A percentile compares a stretch with the other conserved stretches of the same genome.
Evolutionary conservation across 2,888 invertebrate species (phyloP).

Genomic region (Axea sp.): DNA sequence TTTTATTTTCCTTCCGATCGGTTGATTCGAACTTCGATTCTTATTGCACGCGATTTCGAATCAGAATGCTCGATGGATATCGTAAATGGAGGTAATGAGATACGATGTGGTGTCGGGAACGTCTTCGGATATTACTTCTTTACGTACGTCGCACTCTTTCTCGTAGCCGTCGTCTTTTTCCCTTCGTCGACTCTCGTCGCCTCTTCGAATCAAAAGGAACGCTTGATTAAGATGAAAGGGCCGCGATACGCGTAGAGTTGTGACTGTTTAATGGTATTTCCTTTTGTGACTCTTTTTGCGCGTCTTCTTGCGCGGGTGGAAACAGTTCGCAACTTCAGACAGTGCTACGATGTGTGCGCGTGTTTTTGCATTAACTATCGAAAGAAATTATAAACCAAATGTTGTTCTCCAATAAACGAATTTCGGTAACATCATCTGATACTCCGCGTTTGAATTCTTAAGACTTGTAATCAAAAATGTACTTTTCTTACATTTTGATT

Average conservation of each 20-base stretch:
- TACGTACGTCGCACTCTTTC: conserved; percentile 4
- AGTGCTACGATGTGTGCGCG: conserved; percentile 21
- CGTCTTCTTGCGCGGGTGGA: conserved; percentile 51
- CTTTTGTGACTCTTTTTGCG: conserved; percentile 47
- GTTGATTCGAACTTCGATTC: conserved; percentile 23
- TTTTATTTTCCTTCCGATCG: no score
- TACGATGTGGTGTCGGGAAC: conserved; percentile 50
- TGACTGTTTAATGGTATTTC: conserved; percentile 48
- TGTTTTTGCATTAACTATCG: conserved; percentile 21
- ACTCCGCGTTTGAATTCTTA: background rate
- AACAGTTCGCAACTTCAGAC: conserved; percentile 35
- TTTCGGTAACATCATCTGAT: conserved; percentile 29
- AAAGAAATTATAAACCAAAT: conserved; percentile 40
- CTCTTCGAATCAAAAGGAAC: conserved; percentile 54
- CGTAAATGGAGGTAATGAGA: conserved; percentile 54
- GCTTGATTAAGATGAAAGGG: conserved; percentile 58
- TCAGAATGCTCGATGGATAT: conserved; percentile 50
- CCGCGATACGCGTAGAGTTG: conserved; percentile 50
- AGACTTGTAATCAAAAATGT: no score
- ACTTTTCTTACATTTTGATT: no score
- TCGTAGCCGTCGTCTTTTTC: conserved; percentile 28
- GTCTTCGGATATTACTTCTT: conserved; percentile 35
- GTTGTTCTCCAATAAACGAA: conserved; percentile 21
- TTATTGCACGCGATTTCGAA: conserved; percentile 30
- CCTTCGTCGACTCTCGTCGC: conserved; percentile 43